Evolutionary conservation across 2,888 invertebrate genomes (phyloP).

Genomic region (Xestoiulus laeticollis): DNA sequence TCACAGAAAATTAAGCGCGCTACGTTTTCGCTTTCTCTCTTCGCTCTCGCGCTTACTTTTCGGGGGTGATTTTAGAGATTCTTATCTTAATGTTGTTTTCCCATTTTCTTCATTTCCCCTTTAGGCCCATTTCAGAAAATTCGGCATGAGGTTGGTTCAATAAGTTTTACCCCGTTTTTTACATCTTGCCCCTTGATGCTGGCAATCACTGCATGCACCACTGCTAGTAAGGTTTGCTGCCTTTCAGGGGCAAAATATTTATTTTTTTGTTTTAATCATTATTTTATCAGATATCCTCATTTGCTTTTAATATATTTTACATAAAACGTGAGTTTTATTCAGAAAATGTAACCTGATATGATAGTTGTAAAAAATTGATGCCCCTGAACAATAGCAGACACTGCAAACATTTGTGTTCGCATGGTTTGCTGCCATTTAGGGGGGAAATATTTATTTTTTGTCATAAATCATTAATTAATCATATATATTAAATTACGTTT

Average conservation of each 20-base stretch:
- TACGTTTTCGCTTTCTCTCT: not conserved
- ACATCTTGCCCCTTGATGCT: not conserved
- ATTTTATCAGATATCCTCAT: not conserved
- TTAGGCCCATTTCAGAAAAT: conserved; percentile 25
- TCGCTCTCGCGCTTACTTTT: not conserved
- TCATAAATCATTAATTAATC: too few relatives aligned
- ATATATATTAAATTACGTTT: too few relatives aligned
- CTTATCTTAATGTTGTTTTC: conserved; percentile 30
- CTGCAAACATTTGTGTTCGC: not conserved
- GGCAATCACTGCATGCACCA: not conserved
- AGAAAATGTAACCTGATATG: not conserved
- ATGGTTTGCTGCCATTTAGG: not conserved
- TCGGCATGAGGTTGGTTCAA: not conserved
- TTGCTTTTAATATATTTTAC: too few relatives aligned
- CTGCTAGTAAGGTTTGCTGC: not conserved
- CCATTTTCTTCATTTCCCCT: conserved; percentile 30
- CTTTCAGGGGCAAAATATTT: not conserved
- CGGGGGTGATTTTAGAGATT: not conserved
- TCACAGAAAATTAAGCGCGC: conserved; percentile 40
- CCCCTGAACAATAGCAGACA: not conserved
- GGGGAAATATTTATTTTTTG: not conserved
- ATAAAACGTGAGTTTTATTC: too few relatives aligned
- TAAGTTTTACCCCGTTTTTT: not conserved
- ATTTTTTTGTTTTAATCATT: too few relatives aligned
- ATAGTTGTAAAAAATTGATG: not conserved